Percentiles rank a stretch among this genome's conserved stretches.
These are phyloP conservation scores for Rhagium mordax DNA, from an alignment of 2,888 invertebrate genomes.

Conservation along the genomic window DNA sequence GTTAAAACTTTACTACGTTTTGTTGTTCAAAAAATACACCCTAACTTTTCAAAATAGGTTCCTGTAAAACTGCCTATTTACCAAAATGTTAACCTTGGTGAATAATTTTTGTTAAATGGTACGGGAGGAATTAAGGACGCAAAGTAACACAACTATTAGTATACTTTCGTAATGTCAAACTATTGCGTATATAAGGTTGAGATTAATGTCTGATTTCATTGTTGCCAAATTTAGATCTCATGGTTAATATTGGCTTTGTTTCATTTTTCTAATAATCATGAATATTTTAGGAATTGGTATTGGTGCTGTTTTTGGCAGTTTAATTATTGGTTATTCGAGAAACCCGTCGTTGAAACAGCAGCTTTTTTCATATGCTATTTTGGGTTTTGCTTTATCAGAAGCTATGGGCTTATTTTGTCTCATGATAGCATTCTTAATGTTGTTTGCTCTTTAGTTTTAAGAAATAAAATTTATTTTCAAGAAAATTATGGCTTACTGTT, in stretches of 20 bases:
- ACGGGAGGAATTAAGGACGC: too few species aligned
- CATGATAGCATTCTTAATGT: slow-evolving; percentile 98
- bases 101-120: too few species aligned
- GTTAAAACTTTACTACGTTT: too few species aligned
- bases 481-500: not conserved
- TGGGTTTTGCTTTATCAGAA: slow-evolving; percentile 98
- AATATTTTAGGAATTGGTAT: slow-evolving; percentile 90
- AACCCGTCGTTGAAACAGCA: slow-evolving; percentile 98
- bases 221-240: slow-evolving; percentile 23
- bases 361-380: slow-evolving; percentile 97
- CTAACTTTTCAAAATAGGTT: too few species aligned
- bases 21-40: too few species aligned
- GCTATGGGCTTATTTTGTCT: slow-evolving; percentile 99
- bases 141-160: too few species aligned
- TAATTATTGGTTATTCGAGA: slow-evolving; percentile 96
- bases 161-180: too few species aligned
- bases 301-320: slow-evolving; percentile 96
- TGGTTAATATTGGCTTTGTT: slow-evolving; percentile 21
- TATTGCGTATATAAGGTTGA: too few species aligned
- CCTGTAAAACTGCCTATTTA: too few species aligned
- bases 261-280: slow-evolving; percentile 17
- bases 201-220: too few species aligned
- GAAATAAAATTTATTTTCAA: slow-evolving; percentile 45
- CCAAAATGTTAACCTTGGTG: too few species aligned
- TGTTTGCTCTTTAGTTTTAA: slow-evolving; percentile 89